Conservation (phyloP, 2,888 invertebrate genomes). For the Peribatodes rhomboidaria region DNA sequence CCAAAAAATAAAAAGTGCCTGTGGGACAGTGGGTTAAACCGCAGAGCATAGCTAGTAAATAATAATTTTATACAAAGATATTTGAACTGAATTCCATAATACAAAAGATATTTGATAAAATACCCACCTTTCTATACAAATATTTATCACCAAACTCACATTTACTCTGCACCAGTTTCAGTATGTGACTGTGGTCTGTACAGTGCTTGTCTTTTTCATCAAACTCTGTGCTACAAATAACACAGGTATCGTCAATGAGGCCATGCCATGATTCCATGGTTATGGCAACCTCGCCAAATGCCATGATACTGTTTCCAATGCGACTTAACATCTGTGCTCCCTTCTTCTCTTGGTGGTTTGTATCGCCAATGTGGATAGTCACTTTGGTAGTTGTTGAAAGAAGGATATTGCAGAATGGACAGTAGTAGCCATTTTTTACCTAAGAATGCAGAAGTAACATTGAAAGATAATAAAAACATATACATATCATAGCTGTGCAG, state of each 20-base stretch:
- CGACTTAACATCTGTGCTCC: conserved; percentile 25
- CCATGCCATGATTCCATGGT: conserved; percentile 63
- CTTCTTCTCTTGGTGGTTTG: conserved; percentile 34
- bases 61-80: too few relatives aligned
- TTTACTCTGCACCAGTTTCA: conserved; percentile 62
- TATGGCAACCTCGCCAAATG: conserved; percentile 45
- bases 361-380: conserved; percentile 31
- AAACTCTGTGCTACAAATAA: conserved; percentile 63
- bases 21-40: too few relatives aligned
- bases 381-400: conserved; percentile 43
- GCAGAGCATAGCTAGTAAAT: too few relatives aligned
- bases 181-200: conserved; percentile 51
- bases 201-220: conserved; percentile 55
- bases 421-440: conserved; percentile 55
- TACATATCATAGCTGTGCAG: too few relatives aligned
- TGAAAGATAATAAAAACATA: too few relatives aligned
- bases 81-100: too few relatives aligned
- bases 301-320: conserved; percentile 27
- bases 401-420: conserved; percentile 40
- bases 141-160: conserved; percentile 52
- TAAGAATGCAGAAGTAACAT: conserved; percentile 27
- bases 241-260: conserved; percentile 58
- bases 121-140: conserved; percentile 62
- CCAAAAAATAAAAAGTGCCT: too few relatives aligned
- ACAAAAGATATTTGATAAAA: too few relatives aligned